Evolutionary conservation across 2,797 vertebrate genomes (phyloP).

Genomic region (Trematomus bernacchii): DNA sequence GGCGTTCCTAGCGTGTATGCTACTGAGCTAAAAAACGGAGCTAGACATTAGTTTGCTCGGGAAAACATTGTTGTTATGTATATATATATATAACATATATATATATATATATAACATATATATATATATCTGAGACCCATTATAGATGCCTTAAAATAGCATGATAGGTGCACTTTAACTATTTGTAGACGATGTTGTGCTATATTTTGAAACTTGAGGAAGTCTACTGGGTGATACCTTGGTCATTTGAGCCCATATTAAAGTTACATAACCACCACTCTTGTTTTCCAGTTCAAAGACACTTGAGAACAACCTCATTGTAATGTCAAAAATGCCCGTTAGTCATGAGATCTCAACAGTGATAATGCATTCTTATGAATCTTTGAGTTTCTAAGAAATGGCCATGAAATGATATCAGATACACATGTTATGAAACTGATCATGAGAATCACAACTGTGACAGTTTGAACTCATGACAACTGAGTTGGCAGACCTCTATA

Average conservation of each 20-base stretch:
- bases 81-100: no score
- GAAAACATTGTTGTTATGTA: no score
- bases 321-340: not conserved
- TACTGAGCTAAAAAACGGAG: no score
- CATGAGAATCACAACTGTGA: not conserved
- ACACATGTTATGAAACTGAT: not conserved
- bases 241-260: not conserved
- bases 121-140: no score
- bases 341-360: not conserved
- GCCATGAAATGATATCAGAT: conserved; percentile 6
- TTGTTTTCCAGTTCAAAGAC: not conserved
- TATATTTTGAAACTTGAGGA: no score
- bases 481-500: not conserved
- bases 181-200: not conserved
- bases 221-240: not conserved
- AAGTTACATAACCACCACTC: not conserved
- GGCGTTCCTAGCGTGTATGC: no score
- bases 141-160: no score
- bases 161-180: no score
- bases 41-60: no score
- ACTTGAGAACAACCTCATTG: no score
- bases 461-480: conserved; percentile 24
- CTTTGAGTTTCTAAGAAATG: conserved; percentile 7
- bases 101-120: no score
- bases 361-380: not conserved